Conservation (phyloP, 2,888 invertebrate species). For the Spatulosminthurus flaviceps region DNA sequence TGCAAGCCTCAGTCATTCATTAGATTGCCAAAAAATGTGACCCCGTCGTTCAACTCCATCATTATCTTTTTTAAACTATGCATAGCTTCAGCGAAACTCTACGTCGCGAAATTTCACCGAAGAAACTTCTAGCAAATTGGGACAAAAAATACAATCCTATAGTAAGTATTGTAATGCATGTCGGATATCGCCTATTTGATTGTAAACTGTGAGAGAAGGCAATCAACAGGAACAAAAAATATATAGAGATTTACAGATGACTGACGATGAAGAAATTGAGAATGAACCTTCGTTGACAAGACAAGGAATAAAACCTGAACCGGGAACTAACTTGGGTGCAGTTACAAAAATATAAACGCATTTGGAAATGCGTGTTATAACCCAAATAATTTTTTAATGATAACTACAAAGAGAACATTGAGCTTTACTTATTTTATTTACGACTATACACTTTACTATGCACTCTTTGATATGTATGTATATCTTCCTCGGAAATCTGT, state of each 20-base stretch:
- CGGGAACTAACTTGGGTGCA: not conserved
- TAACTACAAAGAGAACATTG: not conserved
- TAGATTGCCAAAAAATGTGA: not conserved
- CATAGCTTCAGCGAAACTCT: not conserved
- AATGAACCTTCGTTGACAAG: not conserved
- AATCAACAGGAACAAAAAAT: too few relatives aligned
- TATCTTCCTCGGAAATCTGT: conserved; percentile 1
- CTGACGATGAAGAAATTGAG: too few relatives aligned
- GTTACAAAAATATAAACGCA: not conserved
- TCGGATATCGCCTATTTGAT: too few relatives aligned
- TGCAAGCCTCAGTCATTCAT: not conserved
- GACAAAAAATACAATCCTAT: too few relatives aligned
- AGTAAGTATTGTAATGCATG: too few relatives aligned
- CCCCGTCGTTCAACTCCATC: not conserved
- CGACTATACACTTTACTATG: not conserved
- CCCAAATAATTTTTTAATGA: conserved; percentile 16
- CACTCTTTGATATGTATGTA: not conserved
- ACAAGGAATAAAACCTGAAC: not conserved
- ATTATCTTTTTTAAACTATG: too few relatives aligned
- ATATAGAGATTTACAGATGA: not conserved
- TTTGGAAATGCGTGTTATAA: too few relatives aligned
- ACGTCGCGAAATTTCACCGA: not conserved
- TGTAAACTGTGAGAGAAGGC: too few relatives aligned
- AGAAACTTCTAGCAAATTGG: not conserved
- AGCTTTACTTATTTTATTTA: conserved; percentile 18